phyloP scores from a whole-genome alignment of 2,888 invertebrate genomes.

The Choristoneura rosaceana region DNA sequence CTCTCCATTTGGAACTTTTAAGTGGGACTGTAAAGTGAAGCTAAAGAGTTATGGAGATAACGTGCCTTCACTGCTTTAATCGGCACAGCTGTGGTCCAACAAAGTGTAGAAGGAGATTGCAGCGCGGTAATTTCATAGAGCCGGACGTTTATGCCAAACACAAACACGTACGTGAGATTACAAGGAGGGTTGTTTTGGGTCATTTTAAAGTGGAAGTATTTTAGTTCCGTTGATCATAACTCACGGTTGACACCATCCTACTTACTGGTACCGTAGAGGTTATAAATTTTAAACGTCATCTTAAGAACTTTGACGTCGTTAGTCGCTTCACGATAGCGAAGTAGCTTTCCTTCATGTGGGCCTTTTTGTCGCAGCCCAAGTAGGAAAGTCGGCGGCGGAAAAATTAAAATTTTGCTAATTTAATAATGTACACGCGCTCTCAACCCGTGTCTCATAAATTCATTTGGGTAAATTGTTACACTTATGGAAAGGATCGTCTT shows the following conservation, averaged over 20 bases:
- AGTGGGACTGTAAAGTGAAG: conserved; percentile 54
- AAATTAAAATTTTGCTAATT: conserved; percentile 31
- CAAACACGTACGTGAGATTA: conserved; percentile 73
- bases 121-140: conserved; percentile 68
- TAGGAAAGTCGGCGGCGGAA: conserved; percentile 17
- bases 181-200: conserved; percentile 66
- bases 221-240: conserved; percentile 64
- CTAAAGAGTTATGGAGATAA: conserved; percentile 67
- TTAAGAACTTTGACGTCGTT: conserved; percentile 39
- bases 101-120: conserved; percentile 64
- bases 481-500: conserved; percentile 38
- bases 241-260: conserved; percentile 48
- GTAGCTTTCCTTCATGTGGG: conserved; percentile 34
- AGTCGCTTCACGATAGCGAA: conserved; percentile 44
- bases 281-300: conserved; percentile 42
- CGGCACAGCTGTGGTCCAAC: conserved; percentile 60
- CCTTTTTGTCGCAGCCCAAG: conserved; percentile 23
- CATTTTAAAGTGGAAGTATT: conserved; percentile 68
- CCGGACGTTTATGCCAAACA: conserved; percentile 66
- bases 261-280: conserved; percentile 39
- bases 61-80: conserved; percentile 60
- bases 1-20: conserved; percentile 55
- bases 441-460: conserved; percentile 32
- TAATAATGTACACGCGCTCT: conserved; percentile 29
- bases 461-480: conserved; percentile 39